Evolutionary conservation across 2,113 vertebrate genomes (phyloP).

Genomic region (Mobula birostris): DNA sequence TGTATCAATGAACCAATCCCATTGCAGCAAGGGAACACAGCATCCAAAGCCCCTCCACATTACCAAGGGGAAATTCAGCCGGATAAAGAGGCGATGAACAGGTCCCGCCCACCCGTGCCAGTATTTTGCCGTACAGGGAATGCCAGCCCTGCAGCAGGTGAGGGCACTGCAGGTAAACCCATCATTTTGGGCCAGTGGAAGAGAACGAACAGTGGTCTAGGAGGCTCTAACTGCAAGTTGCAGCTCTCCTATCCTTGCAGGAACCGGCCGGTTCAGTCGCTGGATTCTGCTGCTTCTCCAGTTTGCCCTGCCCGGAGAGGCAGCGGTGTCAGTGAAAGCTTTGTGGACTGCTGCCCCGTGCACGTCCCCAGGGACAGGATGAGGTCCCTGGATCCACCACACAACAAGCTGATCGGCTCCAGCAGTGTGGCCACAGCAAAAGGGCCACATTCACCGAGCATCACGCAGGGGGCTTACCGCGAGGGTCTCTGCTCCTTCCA

Average conservation of each 20-base stretch:
- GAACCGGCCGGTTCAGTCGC: rapidly evolving
- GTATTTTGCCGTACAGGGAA: not conserved
- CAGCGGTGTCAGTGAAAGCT: rapidly evolving
- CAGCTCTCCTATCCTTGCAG: rapidly evolving
- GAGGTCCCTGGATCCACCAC: not conserved
- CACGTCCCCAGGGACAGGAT: not conserved
- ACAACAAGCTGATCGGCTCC: not conserved
- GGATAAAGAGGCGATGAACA: not conserved
- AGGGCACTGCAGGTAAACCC: not conserved
- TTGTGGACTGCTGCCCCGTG: not conserved
- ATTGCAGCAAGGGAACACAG: too few relatives aligned
- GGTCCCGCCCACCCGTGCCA: not conserved
- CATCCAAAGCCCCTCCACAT: too few relatives aligned
- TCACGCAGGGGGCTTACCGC: not conserved
- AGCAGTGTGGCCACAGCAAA: not conserved
- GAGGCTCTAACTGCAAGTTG: not conserved
- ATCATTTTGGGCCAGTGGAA: not conserved
- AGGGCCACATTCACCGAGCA: not conserved
- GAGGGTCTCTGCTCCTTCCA: not conserved
- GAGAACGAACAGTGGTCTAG: too few relatives aligned
- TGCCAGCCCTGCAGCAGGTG: not conserved
- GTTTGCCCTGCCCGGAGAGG: not conserved
- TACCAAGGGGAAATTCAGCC: not conserved
- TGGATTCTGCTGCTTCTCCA: too few relatives aligned
- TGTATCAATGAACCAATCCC: too few relatives aligned